Conservation (phyloP, 2,888 invertebrate species). For the Aplocera efformata region DNA sequence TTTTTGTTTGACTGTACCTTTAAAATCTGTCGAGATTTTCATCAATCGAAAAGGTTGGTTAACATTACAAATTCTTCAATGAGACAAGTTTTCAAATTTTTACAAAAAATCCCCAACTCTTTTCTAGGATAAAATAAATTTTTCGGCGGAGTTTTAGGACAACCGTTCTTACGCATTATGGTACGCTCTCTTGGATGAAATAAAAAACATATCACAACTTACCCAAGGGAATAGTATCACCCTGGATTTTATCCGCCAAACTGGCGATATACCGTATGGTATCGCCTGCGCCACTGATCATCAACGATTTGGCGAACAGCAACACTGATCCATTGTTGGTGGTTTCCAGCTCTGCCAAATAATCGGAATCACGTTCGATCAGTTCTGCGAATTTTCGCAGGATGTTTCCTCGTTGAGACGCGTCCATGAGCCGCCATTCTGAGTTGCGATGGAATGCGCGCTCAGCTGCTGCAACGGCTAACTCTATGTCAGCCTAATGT, state of each 20-base stretch:
- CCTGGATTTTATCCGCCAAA: slow-evolving; percentile 92
- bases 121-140: no score
- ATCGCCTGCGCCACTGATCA: slow-evolving; percentile 59
- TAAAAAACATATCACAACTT: not conserved
- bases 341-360: slow-evolving; percentile 91
- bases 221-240: slow-evolving; percentile 64
- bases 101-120: no score
- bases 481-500: slow-evolving; percentile 85
- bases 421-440: slow-evolving; percentile 90
- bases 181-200: no score
- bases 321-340: slow-evolving; percentile 94
- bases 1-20: no score
- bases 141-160: no score
- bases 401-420: slow-evolving; percentile 87
- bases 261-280: slow-evolving; percentile 89
- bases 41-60: no score
- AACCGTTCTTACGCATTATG: no score
- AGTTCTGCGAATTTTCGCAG: slow-evolving; percentile 88
- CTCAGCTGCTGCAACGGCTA: slow-evolving; percentile 87
- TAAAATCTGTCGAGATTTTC: no score
- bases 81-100: no score
- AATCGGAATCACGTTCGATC: slow-evolving; percentile 85
- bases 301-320: slow-evolving; percentile 78
- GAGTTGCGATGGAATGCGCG: slow-evolving; percentile 85
- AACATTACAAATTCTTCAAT: no score